Evolutionary conservation across 2,888 invertebrate genomes (phyloP).

Genomic region (Salticus scenicus): DNA sequence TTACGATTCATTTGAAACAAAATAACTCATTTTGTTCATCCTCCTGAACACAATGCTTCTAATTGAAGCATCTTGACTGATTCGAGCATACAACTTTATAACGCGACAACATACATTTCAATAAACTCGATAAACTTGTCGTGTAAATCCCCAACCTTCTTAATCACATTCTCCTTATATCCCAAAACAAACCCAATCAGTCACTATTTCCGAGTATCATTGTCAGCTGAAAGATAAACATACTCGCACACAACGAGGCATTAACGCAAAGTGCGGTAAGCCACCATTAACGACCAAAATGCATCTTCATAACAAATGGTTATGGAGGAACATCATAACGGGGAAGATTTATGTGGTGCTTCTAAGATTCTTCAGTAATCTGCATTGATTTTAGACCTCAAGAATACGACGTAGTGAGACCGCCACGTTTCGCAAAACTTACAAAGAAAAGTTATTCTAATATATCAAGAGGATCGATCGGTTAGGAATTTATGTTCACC

Average conservation of each 20-base stretch:
- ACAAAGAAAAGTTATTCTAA: conserved; percentile 11
- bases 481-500: neutral
- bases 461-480: conserved; percentile 4
- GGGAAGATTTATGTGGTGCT: conserved; percentile 58
- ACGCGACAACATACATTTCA: neutral
- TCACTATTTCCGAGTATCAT: conserved; percentile 1
- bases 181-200: conserved; percentile 14
- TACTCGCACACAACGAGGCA: conserved; percentile 50
- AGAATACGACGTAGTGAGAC: neutral
- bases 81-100: neutral
- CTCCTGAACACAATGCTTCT: no score
- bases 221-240: conserved; percentile 25
- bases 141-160: neutral
- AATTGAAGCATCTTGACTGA: neutral
- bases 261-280: conserved; percentile 65
- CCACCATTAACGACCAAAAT: conserved; percentile 61
- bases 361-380: conserved; percentile 50
- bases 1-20: no score
- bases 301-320: conserved; percentile 68
- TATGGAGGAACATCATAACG: conserved; percentile 64
- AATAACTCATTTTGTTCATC: no score
- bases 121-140: conserved; percentile 8
- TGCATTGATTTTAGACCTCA: conserved; percentile 65
- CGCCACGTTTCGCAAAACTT: neutral
- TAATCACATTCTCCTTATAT: neutral